Evolutionary conservation across 2,888 invertebrate species (phyloP), one percentile per base, ranked within the genome.

Genomic region (Perithous albicinctus): DNA sequence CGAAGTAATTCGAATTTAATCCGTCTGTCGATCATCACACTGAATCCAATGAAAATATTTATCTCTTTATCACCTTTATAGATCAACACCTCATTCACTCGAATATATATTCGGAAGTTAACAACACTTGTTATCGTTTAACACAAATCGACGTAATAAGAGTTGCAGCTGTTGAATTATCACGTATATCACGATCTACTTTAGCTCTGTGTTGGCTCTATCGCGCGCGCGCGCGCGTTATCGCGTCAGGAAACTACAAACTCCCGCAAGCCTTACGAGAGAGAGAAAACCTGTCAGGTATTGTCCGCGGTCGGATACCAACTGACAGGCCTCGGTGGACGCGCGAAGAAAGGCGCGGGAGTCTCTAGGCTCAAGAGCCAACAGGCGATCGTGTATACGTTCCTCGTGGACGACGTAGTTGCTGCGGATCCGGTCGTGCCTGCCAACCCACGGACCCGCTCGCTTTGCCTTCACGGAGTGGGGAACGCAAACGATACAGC

Each of bases 261-360:
- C 54, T 38, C 32, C 66, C 54, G 20, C 38, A 46, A 46, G n/a
- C n/a, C n/a, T 77, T 77, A 74, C 75, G 82, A 82, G 29, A 29
- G 56, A 32, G 84, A 78, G 78, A 83, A 82, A 78, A 83, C 48
- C 64, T 85, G 87, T 87, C 88, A 85, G 87, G 85, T 86, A 87
- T 86, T 88, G 88, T 87, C 88, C 88, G 87, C 88, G 88, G 88
- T 84, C 87, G 89, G 89, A 88, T 88, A 87, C 88, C 85, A 89
- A 91, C 91, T 91, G 91, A 91, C 89, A 90, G 88, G 88, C 85
- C 88, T 51, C 87, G 85, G 86, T 82, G 87, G 88, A 86, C 86
- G 89, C 88, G 86, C 87, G 89, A 91, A 90, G 91, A 91, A 91
- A 92, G 91, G 90, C 87, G 91, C 91, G 91, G 89, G 91, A 89